Evolutionary conservation across 2,113 vertebrate species (phyloP), one percentile per base, ranked within the genome.

Genomic region (Himantopus leucocephalus): DNA sequence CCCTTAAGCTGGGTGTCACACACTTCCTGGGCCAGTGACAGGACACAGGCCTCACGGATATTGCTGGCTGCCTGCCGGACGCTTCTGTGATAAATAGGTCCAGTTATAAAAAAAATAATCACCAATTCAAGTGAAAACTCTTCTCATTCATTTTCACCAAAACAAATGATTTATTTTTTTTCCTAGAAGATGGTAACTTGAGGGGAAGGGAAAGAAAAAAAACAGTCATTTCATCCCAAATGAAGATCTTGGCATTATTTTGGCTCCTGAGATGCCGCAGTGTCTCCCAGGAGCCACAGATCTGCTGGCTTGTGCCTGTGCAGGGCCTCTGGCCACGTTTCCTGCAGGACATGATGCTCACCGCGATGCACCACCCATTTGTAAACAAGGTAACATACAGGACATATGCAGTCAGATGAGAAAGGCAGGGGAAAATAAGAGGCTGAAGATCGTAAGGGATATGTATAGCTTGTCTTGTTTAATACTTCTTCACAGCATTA

Each of bases 191-290:
- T 59, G 9, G 21, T 72, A 56, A 37, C 6, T 22, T 43, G 6
- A 4, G 15, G 0, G 1, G 9, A 39, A 39, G 6, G 6, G 4
- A 30, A 72, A 45, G 16, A 9, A 14, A 15, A 7, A 24, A 13
- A 6, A 6, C 12, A 16, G 4, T 45, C 0, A 2, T 81, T 77
- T 82, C 4, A 20, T 62, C 21, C 4, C 39, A 71, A 60, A 32
- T 32, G 4, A 88, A 70, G 35, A 58, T 6, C 9, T 53, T 52
- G 58, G 19, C 5, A 1, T 72, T 66, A 20, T 55, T 91, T 77
- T 80, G 60, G 6, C 39, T 88, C 26, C 9, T 0, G 0, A 85
- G n/a, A 12, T 56, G 47, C 68, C 8, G 6, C 0, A 0, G 23
- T 56, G 35, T 48, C 35, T 48, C 62, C 43, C 34, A 55, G 74